phyloP scores from a whole-genome alignment of 2,797 vertebrate genomes.

The Cuniculus paca region DNA sequence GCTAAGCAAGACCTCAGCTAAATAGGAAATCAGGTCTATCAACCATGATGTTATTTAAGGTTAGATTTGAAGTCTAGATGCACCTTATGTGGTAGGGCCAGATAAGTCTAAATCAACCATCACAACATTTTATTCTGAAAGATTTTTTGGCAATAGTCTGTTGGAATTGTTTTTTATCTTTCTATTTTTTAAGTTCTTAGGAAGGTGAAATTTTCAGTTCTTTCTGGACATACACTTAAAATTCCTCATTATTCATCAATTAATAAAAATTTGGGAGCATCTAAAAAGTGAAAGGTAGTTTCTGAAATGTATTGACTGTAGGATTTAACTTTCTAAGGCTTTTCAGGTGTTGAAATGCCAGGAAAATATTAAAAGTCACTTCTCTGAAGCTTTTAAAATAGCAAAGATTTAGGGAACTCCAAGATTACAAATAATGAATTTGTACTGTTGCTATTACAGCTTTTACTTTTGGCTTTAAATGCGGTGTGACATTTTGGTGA shows the following conservation, averaged over 20 bases:
- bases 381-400: constrained; percentile 32
- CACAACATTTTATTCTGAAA: background rate
- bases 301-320: background rate
- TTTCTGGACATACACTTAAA: constrained; percentile 6
- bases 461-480: background rate
- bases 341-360: constrained; percentile 4
- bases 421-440: constrained; percentile 6
- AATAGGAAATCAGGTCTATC: background rate
- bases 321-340: background rate
- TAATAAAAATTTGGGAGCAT: background rate
- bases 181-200: background rate
- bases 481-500: background rate
- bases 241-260: background rate
- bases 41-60: background rate
- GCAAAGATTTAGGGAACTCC: background rate
- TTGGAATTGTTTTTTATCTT: background rate
- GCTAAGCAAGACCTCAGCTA: background rate
- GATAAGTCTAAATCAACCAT: background rate
- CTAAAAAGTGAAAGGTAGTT: constrained; percentile 8
- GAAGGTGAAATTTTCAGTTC: constrained; percentile 16
- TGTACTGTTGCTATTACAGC: background rate
- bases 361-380: background rate
- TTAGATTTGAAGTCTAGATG: background rate
- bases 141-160: background rate
- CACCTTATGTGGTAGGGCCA: background rate